These are phyloP conservation scores for Sinosuthora webbiana DNA, from an alignment of 2,113 vertebrate genomes.

Conservation along the genomic window DNA sequence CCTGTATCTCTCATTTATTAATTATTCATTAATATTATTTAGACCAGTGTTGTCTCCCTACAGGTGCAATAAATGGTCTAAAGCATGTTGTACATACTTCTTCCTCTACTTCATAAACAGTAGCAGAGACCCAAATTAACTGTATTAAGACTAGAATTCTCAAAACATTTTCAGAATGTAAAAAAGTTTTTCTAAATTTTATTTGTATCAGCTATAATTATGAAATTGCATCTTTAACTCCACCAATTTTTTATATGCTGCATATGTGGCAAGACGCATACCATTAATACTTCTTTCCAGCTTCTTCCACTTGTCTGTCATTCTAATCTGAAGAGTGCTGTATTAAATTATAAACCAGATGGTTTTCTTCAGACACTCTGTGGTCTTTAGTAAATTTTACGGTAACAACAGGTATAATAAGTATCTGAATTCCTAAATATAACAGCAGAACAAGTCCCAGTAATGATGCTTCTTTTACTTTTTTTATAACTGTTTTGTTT, in stretches of 20 bases:
- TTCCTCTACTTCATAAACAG: not conserved
- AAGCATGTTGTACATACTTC: not conserved
- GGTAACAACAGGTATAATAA: not conserved
- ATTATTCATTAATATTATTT: not conserved
- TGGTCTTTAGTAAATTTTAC: not conserved
- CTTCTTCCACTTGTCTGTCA: not conserved
- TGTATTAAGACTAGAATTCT: not conserved
- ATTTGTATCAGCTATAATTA: not conserved
- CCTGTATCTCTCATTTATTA: not conserved
- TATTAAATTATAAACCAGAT: not conserved
- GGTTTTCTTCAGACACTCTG: not conserved
- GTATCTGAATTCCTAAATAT: not conserved
- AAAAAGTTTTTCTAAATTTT: not conserved
- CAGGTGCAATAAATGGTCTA: not conserved
- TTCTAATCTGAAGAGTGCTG: not conserved
- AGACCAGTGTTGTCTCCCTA: not conserved
- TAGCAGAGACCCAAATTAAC: not conserved
- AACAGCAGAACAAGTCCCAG: not conserved
- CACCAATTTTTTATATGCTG: not conserved
- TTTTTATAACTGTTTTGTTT: not conserved
- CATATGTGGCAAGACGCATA: accelerated
- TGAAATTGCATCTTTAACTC: not conserved
- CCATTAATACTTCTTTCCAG: not conserved
- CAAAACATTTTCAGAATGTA: not conserved
- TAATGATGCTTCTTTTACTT: not conserved